Percentiles rank a stretch among this genome's conserved stretches.
Conservation (phyloP, 2,888 invertebrate genomes). For the Parasteatoda lunata region DNA sequence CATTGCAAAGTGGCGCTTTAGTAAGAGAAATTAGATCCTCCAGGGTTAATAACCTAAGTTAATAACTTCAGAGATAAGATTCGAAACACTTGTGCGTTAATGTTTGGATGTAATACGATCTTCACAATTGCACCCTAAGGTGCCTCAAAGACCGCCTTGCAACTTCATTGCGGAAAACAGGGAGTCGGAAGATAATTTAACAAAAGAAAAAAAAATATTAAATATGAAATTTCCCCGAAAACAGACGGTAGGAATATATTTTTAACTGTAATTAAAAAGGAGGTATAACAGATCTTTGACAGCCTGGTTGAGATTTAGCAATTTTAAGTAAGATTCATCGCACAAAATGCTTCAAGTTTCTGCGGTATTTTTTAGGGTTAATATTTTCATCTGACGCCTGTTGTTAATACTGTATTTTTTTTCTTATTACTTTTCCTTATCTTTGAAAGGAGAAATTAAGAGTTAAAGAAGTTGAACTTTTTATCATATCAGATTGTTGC, state of each 20-base stretch:
- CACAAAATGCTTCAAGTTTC: too few relatives aligned
- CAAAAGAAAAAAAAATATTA: constrained; percentile 5
- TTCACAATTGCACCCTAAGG: constrained; percentile 3
- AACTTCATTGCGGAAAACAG: constrained; percentile 33
- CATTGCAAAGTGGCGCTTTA: background rate
- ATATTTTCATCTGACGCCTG: too few relatives aligned
- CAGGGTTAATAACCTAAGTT: constrained; percentile 53
- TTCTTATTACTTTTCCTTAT: too few relatives aligned
- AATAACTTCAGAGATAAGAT: constrained; percentile 20
- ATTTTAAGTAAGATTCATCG: background rate
- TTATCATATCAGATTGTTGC: too few relatives aligned
- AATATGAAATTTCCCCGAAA: constrained; percentile 13
- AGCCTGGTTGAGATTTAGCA: constrained; percentile 14
- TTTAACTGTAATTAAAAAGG: constrained; percentile 39
- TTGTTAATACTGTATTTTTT: too few relatives aligned
- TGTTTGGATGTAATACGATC: constrained; percentile 29
- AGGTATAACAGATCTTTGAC: constrained; percentile 24
- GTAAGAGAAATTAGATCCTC: background rate
- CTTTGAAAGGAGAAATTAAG: too few relatives aligned
- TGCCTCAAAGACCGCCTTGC: constrained; percentile 31
- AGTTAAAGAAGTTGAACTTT: too few relatives aligned
- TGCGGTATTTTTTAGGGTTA: too few relatives aligned
- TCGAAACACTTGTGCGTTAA: constrained; percentile 46
- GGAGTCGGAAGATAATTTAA: constrained; percentile 8
- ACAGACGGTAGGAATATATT: constrained; percentile 7